Conservation (phyloP, 1,140 invertebrate species). For the Gryon sp. region DNA sequence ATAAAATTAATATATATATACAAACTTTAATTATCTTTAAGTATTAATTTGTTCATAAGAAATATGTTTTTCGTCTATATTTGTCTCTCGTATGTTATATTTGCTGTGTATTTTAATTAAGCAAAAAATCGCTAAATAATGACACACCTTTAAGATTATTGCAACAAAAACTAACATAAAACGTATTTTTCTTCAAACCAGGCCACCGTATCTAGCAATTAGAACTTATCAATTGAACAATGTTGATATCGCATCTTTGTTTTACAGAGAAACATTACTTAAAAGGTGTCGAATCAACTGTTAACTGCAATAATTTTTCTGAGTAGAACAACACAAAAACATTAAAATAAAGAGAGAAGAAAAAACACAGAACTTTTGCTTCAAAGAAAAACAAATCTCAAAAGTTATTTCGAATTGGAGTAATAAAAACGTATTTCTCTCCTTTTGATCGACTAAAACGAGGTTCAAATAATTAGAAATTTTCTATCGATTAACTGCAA, state of each 20-base stretch:
- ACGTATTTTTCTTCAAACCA: constrained; percentile 44
- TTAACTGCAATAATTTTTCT: constrained; percentile 20
- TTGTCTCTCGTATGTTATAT: too few species aligned
- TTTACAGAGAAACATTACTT: background rate
- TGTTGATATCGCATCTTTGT: constrained; percentile 19
- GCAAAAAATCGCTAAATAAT: constrained; percentile 27
- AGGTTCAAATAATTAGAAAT: background rate
- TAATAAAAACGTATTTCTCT: too few species aligned
- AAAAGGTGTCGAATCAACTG: background rate
- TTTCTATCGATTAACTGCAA: background rate
- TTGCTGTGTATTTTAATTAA: constrained; percentile 7
- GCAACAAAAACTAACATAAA: constrained; percentile 36
- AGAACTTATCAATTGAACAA: constrained; percentile 39
- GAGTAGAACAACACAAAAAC: too few species aligned
- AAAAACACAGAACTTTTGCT: too few species aligned
- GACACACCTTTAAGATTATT: constrained; percentile 3
- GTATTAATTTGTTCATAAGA: too few species aligned
- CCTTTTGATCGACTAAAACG: background rate
- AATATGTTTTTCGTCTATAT: too few species aligned
- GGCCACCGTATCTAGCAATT: constrained; percentile 56
- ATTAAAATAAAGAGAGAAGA: too few species aligned
- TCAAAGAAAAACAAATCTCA: too few species aligned
- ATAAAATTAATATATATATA: too few species aligned
- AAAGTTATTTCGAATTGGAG: too few species aligned
- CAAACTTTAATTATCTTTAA: too few species aligned